A percentile compares a stretch with the other conserved stretches of the same genome.
These are phyloP conservation scores for Pseudois nayaur DNA, from an alignment of 2,113 vertebrate genomes.

Conservation along the genomic window DNA sequence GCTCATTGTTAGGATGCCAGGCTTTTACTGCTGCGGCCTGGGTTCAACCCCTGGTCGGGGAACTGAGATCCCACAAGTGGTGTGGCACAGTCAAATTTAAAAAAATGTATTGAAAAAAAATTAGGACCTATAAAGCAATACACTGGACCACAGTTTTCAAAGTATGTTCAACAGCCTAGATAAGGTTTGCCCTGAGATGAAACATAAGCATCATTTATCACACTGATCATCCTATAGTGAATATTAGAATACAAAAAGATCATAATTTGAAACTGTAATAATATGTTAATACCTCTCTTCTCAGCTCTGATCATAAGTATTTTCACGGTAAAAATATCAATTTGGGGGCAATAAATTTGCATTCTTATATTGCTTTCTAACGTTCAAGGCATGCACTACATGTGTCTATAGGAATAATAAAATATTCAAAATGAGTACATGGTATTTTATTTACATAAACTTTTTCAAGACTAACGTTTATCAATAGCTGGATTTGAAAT, in stretches of 20 bases:
- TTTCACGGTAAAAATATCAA: not conserved
- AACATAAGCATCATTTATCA: not conserved
- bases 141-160: not conserved
- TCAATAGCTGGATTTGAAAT: not conserved
- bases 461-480: not conserved
- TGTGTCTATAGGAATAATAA: not conserved
- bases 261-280: not conserved
- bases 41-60: not conserved
- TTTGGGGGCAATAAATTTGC: not conserved
- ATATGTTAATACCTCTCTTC: not conserved
- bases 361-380: slow-evolving; percentile 2
- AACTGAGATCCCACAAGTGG: not conserved
- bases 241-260: not conserved
- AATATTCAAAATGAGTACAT: not conserved
- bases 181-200: not conserved
- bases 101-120: not conserved
- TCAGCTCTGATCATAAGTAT: not conserved
- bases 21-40: not conserved
- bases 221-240: not conserved
- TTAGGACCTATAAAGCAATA: not conserved
- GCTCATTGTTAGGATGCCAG: not conserved
- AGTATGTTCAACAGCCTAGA: not conserved
- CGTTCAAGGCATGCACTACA: not conserved
- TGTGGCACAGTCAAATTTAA: not conserved
- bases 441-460: not conserved